These are phyloP conservation scores for Cybosia mesomella DNA, from an alignment of 2,888 invertebrate species.

Conservation along the genomic window DNA sequence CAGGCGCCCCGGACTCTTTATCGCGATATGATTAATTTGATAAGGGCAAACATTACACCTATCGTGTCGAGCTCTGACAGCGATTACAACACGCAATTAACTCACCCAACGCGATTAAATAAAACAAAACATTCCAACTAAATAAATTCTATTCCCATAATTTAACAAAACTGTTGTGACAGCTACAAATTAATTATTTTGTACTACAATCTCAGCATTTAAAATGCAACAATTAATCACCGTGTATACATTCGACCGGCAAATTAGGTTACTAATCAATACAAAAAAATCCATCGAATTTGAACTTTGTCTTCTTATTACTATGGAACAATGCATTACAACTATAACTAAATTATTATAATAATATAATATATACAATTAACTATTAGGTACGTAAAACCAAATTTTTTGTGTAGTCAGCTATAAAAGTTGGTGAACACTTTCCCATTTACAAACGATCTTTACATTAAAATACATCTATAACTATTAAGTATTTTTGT, in stretches of 20 bases:
- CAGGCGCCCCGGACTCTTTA: conserved; percentile 59
- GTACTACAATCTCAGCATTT: conserved; percentile 66
- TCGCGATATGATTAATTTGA: conserved; percentile 72
- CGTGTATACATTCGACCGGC: conserved; percentile 34
- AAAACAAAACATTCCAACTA: conserved; percentile 68
- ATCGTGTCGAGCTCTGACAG: conserved; percentile 48
- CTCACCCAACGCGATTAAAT: conserved; percentile 54
- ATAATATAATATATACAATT: conserved; percentile 13
- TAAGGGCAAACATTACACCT: conserved; percentile 58
- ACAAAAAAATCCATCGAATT: conserved; percentile 36
- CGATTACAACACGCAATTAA: conserved; percentile 51
- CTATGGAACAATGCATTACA: conserved; percentile 30
- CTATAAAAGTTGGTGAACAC: neutral
- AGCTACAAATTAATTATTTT: conserved; percentile 66
- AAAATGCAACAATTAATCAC: conserved; percentile 54
- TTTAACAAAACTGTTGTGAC: conserved; percentile 69
- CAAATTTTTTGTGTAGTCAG: neutral
- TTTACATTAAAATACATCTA: too few relatives aligned
- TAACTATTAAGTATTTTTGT: too few relatives aligned
- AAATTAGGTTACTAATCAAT: conserved; percentile 37
- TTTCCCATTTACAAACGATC: too few relatives aligned
- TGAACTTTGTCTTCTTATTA: conserved; percentile 25
- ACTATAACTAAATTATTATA: conserved; percentile 8
- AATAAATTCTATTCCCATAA: conserved; percentile 73
- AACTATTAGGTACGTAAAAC: conserved; percentile 14